Base-by-base conservation (phyloP, 1,140 invertebrate genomes). In the Aphis gossypii region DNA sequence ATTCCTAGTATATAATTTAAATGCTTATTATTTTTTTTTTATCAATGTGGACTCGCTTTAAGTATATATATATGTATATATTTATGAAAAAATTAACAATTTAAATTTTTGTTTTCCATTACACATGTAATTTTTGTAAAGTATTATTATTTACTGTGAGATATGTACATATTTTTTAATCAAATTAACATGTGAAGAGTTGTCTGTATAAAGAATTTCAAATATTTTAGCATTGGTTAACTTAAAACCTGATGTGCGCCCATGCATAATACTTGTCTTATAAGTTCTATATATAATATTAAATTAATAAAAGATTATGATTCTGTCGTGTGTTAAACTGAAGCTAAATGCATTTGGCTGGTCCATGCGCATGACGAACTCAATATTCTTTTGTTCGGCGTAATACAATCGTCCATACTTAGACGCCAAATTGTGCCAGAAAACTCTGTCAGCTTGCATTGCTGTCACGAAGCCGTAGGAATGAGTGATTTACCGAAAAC, bases 291-390 rank as follows among this genome's bases (percentile, higher is more conserved):
- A n/a, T n/a, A n/a, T 18, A n/a, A n/a, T 68, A 14, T n/a, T 2
- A n/a, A n/a, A 68, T 68, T 38, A 21, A 20, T 38, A 82, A 82
- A 20, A 38, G 38, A 5, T 84, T 44, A 23, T 84, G 23, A 44
- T 84, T 30, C 14, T 18, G 35, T 2, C 11, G 38, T 44, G 38
- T 41, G 0, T 46, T 6, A 20, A 44, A 54, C 20, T 8, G 21
- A 68, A 90, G 89, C 54, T 11, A 90, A 90, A 46, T 90, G 89
- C 41, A 68, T 90, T 41, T 30, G 89, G 38, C 20, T 38, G 38
- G 89, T 68, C 38, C 89, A 14, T 14, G 25, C 8, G 23, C 11
- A 90, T 11, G 54, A 1, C 41, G 89, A 90, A 30, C 54, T 90
- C 54, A 60, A 90, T 30, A n/a, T 44, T 30, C 38, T 90, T 23